Conservation (phyloP, 2,888 invertebrate species). For the Cheilosia vulpina region DNA sequence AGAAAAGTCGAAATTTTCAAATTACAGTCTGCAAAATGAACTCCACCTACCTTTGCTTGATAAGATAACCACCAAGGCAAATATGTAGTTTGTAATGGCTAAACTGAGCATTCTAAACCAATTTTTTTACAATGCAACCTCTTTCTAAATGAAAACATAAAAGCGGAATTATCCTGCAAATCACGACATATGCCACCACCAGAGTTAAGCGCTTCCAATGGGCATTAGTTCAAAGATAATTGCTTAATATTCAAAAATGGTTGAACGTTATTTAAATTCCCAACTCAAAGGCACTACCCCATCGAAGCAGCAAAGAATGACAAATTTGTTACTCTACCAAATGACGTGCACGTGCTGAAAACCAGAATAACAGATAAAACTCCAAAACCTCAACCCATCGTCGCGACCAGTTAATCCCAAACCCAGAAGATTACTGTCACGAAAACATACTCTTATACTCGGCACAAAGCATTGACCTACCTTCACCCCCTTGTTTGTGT, state of each 20-base stretch:
- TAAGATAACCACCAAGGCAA: too few species aligned
- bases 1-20: too few species aligned
- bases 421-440: conserved; percentile 83
- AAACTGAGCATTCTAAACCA: too few species aligned
- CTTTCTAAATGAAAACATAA: neutral
- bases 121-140: too few species aligned
- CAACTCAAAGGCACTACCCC: neutral
- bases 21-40: too few species aligned
- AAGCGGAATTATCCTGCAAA: neutral
- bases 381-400: conserved; percentile 45
- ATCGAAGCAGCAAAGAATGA: conserved; percentile 26
- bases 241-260: conserved; percentile 55
- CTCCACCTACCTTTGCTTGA: too few species aligned
- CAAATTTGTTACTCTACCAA: conserved; percentile 70
- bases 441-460: conserved; percentile 81
- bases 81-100: too few species aligned
- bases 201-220: conserved; percentile 28
- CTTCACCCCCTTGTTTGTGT: conserved; percentile 59
- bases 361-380: conserved; percentile 65
- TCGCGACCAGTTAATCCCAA: conserved; percentile 81
- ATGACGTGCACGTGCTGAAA: conserved; percentile 66
- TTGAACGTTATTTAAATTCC: conserved; percentile 29
- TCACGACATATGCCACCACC: conserved; percentile 48
- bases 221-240: conserved; percentile 40
- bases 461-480: conserved; percentile 78